Evolutionary conservation across 2,888 invertebrate genomes (phyloP).

Genomic region (Ernsta delagoae): DNA sequence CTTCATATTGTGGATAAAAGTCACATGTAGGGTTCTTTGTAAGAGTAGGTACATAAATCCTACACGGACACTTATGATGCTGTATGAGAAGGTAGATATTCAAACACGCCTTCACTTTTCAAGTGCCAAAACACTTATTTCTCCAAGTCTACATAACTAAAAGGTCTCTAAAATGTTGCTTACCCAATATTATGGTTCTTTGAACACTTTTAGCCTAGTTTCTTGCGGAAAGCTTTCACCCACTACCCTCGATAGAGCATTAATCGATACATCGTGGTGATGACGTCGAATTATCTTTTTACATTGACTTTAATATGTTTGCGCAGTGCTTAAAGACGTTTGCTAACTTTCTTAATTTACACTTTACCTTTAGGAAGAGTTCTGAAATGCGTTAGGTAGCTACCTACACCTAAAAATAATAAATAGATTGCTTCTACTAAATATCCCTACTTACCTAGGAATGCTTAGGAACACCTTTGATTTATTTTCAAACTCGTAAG

Average conservation of each 20-base stretch:
- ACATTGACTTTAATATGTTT: constrained; percentile 36
- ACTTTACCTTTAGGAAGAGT: too few species aligned
- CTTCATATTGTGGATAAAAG: too few species aligned
- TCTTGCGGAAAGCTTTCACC: constrained; percentile 31
- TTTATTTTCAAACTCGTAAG: too few species aligned
- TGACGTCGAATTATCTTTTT: constrained; percentile 36
- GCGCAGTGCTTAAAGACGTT: constrained; percentile 16
- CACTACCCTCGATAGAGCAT: constrained; percentile 30
- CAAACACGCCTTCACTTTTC: too few species aligned
- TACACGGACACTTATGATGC: too few species aligned
- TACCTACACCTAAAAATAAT: too few species aligned
- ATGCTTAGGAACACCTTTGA: too few species aligned
- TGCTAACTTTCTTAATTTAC: neutral
- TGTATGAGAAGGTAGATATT: too few species aligned
- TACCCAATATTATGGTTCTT: constrained; percentile 17
- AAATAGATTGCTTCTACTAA: too few species aligned
- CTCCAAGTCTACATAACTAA: constrained; percentile 2
- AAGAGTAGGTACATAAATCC: too few species aligned
- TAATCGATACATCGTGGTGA: constrained; percentile 34
- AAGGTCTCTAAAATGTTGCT: constrained; percentile 17
- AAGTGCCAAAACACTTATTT: neutral
- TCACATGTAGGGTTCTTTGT: too few species aligned
- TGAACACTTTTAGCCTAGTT: constrained; percentile 37
- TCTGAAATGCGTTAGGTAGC: neutral
- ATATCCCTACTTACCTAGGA: too few species aligned